Conservation (phyloP, 2,888 invertebrate genomes). For the Napeogenes sylphis region DNA sequence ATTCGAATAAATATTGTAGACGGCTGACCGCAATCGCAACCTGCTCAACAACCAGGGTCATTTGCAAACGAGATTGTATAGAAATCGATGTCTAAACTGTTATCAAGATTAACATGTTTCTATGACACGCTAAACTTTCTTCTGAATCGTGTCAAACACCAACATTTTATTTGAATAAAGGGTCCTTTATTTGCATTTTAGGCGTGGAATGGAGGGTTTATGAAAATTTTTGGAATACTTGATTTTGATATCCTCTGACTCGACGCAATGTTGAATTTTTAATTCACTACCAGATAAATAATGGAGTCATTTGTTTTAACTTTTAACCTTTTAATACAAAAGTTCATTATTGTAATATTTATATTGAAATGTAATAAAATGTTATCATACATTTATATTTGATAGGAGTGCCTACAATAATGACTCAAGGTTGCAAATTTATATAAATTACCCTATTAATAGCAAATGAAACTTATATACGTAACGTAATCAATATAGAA, state of each 20-base stretch:
- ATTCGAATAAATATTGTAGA: too few relatives aligned
- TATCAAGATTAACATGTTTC: slow-evolving; percentile 37
- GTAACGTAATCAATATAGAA: slow-evolving; percentile 5
- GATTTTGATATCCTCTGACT: slow-evolving; percentile 18
- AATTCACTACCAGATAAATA: not conserved
- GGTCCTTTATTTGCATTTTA: slow-evolving; percentile 18
- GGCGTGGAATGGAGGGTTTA: slow-evolving; percentile 16
- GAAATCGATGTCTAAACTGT: slow-evolving; percentile 39
- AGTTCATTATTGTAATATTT: too few relatives aligned
- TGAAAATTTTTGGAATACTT: slow-evolving; percentile 19
- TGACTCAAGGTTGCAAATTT: too few relatives aligned
- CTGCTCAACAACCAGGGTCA: slow-evolving; percentile 52
- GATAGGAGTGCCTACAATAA: too few relatives aligned
- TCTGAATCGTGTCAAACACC: slow-evolving; percentile 27
- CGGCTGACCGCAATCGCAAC: slow-evolving; percentile 31
- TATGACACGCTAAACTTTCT: slow-evolving; percentile 27
- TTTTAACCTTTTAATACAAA: too few relatives aligned
- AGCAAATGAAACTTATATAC: not conserved
- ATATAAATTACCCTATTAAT: not conserved
- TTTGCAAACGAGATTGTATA: slow-evolving; percentile 53
- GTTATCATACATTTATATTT: too few relatives aligned
- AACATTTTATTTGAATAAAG: slow-evolving; percentile 21
- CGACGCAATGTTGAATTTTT: slow-evolving; percentile 2
- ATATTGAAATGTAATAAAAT: too few relatives aligned
- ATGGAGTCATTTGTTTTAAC: not conserved